These are phyloP conservation scores for Drosophila kepulauana DNA, from an alignment of 1,140 invertebrate genomes.

Conservation along the genomic window DNA sequence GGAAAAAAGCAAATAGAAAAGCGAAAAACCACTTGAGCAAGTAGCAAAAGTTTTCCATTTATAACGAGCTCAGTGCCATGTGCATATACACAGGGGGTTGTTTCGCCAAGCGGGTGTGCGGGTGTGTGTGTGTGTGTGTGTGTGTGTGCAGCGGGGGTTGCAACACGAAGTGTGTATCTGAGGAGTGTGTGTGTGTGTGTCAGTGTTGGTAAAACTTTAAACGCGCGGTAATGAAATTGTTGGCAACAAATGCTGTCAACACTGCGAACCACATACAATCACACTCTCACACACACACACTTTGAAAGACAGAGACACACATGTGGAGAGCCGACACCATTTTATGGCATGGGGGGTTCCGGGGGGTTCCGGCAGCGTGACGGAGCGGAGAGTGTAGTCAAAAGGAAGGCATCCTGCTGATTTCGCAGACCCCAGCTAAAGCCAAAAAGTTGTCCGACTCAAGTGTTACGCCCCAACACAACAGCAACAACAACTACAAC, in stretches of 20 bases:
- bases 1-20: slow-evolving; percentile 45
- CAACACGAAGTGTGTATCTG: slow-evolving; percentile 1
- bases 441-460: slow-evolving; percentile 72
- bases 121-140: no score
- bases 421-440: slow-evolving; percentile 52
- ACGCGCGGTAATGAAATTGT: slow-evolving; percentile 81
- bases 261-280: slow-evolving; percentile 37
- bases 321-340: slow-evolving; percentile 49
- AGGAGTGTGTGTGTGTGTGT: slow-evolving; percentile 34
- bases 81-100: slow-evolving; percentile 31
- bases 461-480: slow-evolving; percentile 54
- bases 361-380: slow-evolving; percentile 2
- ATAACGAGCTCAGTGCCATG: slow-evolving; percentile 74
- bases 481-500: slow-evolving; percentile 11
- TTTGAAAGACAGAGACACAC: slow-evolving; percentile 7
- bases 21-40: slow-evolving; percentile 77
- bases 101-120: slow-evolving; percentile 4
- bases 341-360: slow-evolving; percentile 63
- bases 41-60: slow-evolving; percentile 81
- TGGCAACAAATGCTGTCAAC: slow-evolving; percentile 75
- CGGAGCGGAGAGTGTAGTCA: slow-evolving; percentile 5
- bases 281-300: slow-evolving; percentile 27
- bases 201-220: slow-evolving; percentile 75
- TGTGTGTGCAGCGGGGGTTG: slow-evolving; percentile 27
- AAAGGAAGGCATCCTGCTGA: slow-evolving; percentile 56